Base-by-base conservation (phyloP, 2,113 vertebrate species). In the Microcebus lehilahytsara region DNA sequence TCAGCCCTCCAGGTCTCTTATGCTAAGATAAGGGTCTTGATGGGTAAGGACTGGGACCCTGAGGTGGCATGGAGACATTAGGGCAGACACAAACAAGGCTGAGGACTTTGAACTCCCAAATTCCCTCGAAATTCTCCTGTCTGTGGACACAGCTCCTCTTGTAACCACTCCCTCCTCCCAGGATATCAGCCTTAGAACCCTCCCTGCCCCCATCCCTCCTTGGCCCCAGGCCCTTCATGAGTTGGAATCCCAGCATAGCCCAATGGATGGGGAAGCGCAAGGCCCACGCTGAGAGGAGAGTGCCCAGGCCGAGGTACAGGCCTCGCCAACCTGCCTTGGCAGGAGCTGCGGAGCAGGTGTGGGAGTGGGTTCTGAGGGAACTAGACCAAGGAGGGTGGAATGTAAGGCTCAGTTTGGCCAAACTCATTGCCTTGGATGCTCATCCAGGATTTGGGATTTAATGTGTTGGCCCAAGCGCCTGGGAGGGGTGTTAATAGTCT, bases 281-380 rank as follows among this genome's bases (percentile, higher is more conserved):
- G 62, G 62, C 91, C 91, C 91, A 66, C 2, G 0, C 85, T 80
- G 14, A 72, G 60, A 56, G 62, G 60, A 56, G 62, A 11, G 34
- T 0, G 17, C 84, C 84, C 56, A 64, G 75, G 81, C 62, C 19
- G 96, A 77, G 51, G 12, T 66, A 19, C 22, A 83, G 58, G n/a
- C 67, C 46, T 72, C 90, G 85, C 88, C 88, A 89, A n/a, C 34
- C n/a, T 30, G 46, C 64, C 69, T 94, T 86, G 96, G 95, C 85
- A 87, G 67, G 56, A 32, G 10, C 83, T 23, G 3, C 0, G 34
- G 13, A 64, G 16, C 75, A 12, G n/a, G 69, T 42, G 75, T 92
- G 80, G 64, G 77, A 91, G 37, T 71, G 62, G 46, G 25, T 75
- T 42, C 62, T 9, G 37, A 81, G 58, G 19, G 62, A 84, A 89